Conservation (phyloP, 2,888 invertebrate genomes). For the Biston betularia region DNA sequence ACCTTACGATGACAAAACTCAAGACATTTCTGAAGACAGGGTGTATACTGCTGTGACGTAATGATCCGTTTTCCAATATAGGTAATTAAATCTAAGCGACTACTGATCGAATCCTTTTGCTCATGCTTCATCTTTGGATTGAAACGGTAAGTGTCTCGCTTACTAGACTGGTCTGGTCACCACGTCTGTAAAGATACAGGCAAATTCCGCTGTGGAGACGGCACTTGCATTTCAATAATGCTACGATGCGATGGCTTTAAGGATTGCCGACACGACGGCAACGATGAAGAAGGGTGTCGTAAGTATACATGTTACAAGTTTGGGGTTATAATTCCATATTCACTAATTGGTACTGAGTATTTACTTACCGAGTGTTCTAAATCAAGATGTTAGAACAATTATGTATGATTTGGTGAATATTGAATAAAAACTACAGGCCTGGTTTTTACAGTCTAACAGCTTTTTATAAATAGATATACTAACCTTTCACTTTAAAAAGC, state of each 20-base stretch:
- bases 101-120: constrained; percentile 39
- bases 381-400: not conserved
- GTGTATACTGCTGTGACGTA: constrained; percentile 4
- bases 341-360: not conserved
- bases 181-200: constrained; percentile 80
- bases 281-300: constrained; percentile 88
- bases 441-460: constrained; percentile 40
- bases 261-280: constrained; percentile 89
- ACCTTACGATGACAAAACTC: not conserved
- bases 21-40: not conserved
- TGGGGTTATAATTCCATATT: constrained; percentile 13
- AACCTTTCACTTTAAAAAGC: constrained; percentile 76
- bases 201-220: constrained; percentile 90
- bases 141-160: constrained; percentile 70
- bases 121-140: constrained; percentile 60
- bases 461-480: constrained; percentile 18
- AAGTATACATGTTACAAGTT: constrained; percentile 68
- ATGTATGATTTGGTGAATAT: constrained; percentile 1
- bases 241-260: constrained; percentile 90
- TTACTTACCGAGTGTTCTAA: not conserved
- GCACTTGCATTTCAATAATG: constrained; percentile 89
- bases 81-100: not conserved
- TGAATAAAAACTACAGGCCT: constrained; percentile 17
- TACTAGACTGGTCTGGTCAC: constrained; percentile 67
- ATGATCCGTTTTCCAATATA: not conserved